A percentile compares a stretch with the other conserved stretches of the same genome.
phyloP scores from a whole-genome alignment of 1,140 invertebrate species.

The Dryas iulia region DNA sequence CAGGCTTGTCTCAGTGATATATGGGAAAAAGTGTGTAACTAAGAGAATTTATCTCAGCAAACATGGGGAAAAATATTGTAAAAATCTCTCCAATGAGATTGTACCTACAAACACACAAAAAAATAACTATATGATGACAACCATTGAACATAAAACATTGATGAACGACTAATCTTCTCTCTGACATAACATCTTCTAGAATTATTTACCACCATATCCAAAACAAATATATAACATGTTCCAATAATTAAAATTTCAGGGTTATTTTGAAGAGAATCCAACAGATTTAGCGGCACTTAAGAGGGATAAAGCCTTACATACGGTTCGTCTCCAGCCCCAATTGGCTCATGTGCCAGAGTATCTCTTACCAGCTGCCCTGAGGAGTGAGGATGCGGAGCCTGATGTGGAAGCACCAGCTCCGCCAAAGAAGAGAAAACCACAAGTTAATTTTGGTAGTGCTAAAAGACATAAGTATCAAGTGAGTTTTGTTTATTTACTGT shows the following conservation, averaged over 20 bases:
- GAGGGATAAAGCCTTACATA: conserved; percentile 96
- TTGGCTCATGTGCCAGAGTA: conserved; percentile 97
- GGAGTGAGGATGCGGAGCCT: conserved; percentile 78
- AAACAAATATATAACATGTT: neutral
- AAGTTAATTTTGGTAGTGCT: conserved; percentile 55
- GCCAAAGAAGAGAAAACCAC: conserved; percentile 56
- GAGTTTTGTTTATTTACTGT: conserved; percentile 14
- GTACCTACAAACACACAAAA: neutral
- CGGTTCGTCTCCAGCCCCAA: conserved; percentile 91
- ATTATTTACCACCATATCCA: conserved; percentile 36
- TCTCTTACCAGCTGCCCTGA: conserved; percentile 90
- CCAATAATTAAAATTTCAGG: conserved; percentile 69
- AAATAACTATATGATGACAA: conserved; percentile 54
- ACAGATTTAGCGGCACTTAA: conserved; percentile 92
- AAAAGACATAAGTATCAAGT: conserved; percentile 75
- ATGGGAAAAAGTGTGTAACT: no score
- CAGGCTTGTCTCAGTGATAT: no score
- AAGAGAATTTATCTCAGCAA: no score
- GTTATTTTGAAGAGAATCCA: conserved; percentile 97
- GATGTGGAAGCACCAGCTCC: conserved; percentile 51
- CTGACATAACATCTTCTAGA: conserved; percentile 39
- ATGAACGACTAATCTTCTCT: conserved; percentile 78
- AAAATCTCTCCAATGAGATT: no score
- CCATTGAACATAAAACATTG: conserved; percentile 56
- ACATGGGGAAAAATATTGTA: no score